Evolutionary conservation across 2,888 invertebrate genomes (phyloP), one percentile per base, ranked within the genome.

Genomic region (Parnassius orleans): DNA sequence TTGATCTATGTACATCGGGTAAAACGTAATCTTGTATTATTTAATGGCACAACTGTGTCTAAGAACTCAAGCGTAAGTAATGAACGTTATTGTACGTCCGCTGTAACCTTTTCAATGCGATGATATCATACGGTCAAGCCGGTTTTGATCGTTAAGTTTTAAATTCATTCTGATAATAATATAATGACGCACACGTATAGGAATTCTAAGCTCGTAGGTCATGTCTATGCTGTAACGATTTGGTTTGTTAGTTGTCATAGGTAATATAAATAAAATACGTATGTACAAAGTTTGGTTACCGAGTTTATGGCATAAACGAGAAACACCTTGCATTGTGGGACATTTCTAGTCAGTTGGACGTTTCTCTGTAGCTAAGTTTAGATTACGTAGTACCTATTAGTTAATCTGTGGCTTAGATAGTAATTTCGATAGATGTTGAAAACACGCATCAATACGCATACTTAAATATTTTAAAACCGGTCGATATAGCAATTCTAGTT

Each of bases 61-160:
- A 24, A 50, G 58, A 54, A 54, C 53, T 48, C 53, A 43, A 44
- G 44, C 54, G 53, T 44, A 50, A 64, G 52, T 60, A 54, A 53
- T 47, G 56, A 59, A 11, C 52, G 48, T 60, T 60, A 59, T 57
- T 61, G 53, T 60, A 61, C 52, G 60, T 60, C 55, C 61, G 53
- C 51, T 52, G 59, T 64, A 53, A 63, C 64, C 61, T 61, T 65
- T 65, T 60, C 63, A 48, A 58, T 54, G 51, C 47, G 63, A 59
- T 66, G 66, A 66, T 63, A 64, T 66, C 66, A 66, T 64, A 50
- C 50, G 54, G 53, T 57, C 42, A 63, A 66, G 61, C 66, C 57
- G 66, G 64, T 66, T 66, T 63, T 55, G 53, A 48, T 51, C 24
- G 61, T 48, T 54, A 33, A 63, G 42, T 63, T 54, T 51, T 33